phyloP scores from a whole-genome alignment of 2,113 vertebrate species.

The Triplophysa siluroides region DNA sequence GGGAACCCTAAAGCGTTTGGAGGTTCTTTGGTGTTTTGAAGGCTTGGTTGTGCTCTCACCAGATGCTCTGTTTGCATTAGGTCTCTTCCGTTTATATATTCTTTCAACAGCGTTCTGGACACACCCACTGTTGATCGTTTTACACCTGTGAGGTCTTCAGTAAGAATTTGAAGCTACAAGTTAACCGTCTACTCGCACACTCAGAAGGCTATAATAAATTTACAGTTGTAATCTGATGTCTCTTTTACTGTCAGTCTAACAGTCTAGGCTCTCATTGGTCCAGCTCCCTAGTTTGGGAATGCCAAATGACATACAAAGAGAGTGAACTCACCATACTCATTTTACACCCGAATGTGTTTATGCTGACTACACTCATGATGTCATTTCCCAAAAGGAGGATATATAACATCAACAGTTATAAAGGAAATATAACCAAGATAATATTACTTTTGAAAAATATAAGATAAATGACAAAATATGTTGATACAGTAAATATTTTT shows the following conservation, averaged over 20 bases:
- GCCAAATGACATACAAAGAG: conserved; percentile 4
- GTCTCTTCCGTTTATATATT: conserved; percentile 38
- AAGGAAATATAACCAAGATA: no score
- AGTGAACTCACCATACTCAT: conserved; percentile 58
- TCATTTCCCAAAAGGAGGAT: conserved; percentile 16
- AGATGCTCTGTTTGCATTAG: background rate
- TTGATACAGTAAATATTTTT: no score
- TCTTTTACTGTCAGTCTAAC: conserved; percentile 8
- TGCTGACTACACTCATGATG: conserved; percentile 14
- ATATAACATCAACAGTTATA: background rate
- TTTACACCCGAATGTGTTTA: conserved; percentile 39
- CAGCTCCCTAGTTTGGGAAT: background rate
- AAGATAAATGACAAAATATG: no score
- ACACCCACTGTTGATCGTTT: conserved; percentile 27
- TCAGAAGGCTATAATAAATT: conserved; percentile 65
- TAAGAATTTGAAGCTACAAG: background rate
- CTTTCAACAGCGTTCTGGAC: background rate
- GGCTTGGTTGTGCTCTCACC: background rate
- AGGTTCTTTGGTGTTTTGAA: background rate
- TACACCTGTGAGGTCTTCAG: conserved; percentile 44
- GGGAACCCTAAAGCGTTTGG: background rate
- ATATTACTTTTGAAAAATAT: no score
- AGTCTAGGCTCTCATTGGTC: background rate
- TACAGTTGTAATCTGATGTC: conserved; percentile 33
- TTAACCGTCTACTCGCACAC: conserved; percentile 48